Evolutionary conservation across 2,888 invertebrate genomes (phyloP).

Genomic region (Philereme transversata): DNA sequence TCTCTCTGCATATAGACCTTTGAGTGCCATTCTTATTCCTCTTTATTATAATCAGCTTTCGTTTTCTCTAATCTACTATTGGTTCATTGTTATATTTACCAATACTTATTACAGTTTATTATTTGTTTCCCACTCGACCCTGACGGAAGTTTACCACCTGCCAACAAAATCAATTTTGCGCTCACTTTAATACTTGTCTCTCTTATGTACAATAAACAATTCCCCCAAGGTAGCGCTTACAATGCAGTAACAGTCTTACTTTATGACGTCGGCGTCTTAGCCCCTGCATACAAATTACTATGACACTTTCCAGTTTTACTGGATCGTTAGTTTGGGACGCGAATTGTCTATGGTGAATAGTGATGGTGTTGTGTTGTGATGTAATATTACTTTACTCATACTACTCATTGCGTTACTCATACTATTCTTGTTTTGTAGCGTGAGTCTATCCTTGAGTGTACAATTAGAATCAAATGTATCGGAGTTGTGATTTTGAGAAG

Average conservation of each 20-base stretch:
- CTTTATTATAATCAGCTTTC: too few relatives aligned
- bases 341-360: slow-evolving; percentile 39
- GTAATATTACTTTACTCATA: not conserved
- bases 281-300: slow-evolving; percentile 70
- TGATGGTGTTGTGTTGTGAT: slow-evolving; percentile 12
- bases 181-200: slow-evolving; percentile 22
- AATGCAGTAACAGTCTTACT: slow-evolving; percentile 66
- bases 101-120: too few relatives aligned
- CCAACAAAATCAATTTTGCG: slow-evolving; percentile 16
- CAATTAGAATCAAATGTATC: too few relatives aligned
- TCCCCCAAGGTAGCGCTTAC: slow-evolving; percentile 56
- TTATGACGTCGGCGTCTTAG: slow-evolving; percentile 62
- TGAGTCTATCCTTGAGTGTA: too few relatives aligned
- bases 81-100: too few relatives aligned
- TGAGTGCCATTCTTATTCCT: too few relatives aligned
- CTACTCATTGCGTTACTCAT: too few relatives aligned
- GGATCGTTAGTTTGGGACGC: slow-evolving; percentile 58
- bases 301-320: slow-evolving; percentile 68
- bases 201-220: slow-evolving; percentile 57
- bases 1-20: too few relatives aligned
- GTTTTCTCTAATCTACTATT: too few relatives aligned
- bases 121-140: not conserved
- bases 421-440: too few relatives aligned
- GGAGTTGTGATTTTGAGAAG: too few relatives aligned
- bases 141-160: slow-evolving; percentile 1